Conservation (phyloP, 2,797 vertebrate species). For the Manis javanica region DNA sequence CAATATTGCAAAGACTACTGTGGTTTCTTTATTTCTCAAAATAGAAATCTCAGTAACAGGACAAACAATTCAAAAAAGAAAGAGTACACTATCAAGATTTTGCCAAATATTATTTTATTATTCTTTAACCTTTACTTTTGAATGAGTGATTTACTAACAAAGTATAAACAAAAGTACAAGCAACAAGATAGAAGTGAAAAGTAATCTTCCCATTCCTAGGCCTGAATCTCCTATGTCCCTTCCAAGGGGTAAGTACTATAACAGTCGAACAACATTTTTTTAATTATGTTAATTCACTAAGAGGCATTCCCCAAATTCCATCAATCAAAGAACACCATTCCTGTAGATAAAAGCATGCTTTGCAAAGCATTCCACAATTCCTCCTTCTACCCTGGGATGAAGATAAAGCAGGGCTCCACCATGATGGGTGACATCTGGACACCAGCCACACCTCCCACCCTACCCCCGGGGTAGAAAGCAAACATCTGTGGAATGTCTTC, state of each 20-base stretch:
- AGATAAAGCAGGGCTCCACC: neutral
- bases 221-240: neutral
- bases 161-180: neutral
- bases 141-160: constrained; percentile 6
- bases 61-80: neutral
- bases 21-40: neutral
- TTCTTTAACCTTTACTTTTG: constrained; percentile 38
- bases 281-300: constrained; percentile 21
- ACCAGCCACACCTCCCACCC: neutral
- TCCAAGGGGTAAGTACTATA: neutral
- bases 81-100: neutral
- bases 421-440: constrained; percentile 34
- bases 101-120: constrained; percentile 8
- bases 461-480: neutral
- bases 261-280: constrained; percentile 38
- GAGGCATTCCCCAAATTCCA: constrained; percentile 52
- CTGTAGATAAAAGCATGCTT: constrained; percentile 52
- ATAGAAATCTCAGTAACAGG: neutral
- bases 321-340: constrained; percentile 50
- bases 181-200: constrained; percentile 13
- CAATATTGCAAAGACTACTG: neutral
- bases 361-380: neutral
- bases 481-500: neutral
- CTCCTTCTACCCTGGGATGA: neutral
- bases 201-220: neutral